Base-by-base conservation (phyloP, 2,797 vertebrate species). In the Gallinago stenura region DNA sequence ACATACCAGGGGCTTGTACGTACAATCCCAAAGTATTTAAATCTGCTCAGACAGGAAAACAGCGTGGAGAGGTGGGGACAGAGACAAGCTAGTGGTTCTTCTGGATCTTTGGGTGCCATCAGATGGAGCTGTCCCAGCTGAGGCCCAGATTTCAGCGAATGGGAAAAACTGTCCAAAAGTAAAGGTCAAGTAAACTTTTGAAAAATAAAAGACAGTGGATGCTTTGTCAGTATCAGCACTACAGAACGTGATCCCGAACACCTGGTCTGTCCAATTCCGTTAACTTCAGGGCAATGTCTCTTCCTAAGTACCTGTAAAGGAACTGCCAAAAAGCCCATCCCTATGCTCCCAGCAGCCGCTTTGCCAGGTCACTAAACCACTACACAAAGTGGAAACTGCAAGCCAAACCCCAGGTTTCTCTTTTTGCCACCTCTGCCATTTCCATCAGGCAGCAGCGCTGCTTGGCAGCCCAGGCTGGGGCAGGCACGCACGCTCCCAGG, bases 301-400 rank as follows among this genome's bases (percentile, higher is more conserved):
- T 61, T 35, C 28, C 4, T 33, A 24, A 0, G 0, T 24, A 16
- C 14, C 64, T 41, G 18, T 0, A 0, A 57, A 85, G 11, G 51
- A 57, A 56, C 4, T 12, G 21, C 26, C 58, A 35, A 72, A 79
- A 75, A 25, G 5, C 9, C 53, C 56, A 35, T 8, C 26, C 31
- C 31, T 81, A 64, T 56, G 24, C 69, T 46, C 41, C 24, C 41
- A 37, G 71, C 15, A 75, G 50, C 28, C 39, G 31, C 54, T 89
- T 50, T 45, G 12, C 24, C 18, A 70, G 30, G 16, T 46, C 31
- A 18, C 72, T 57, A 45, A 80, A 37, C n/a, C 12, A 37, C 41
- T n/a, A 17, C 6, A 77, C 43, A 54, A 65, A 54, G 35, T 2
- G 11, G 33, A 54, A 61, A 53, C 4, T 6, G 14, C 33, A 30